Conservation (phyloP, 2,888 invertebrate species). For the Drosophila nr. fundita region DNA sequence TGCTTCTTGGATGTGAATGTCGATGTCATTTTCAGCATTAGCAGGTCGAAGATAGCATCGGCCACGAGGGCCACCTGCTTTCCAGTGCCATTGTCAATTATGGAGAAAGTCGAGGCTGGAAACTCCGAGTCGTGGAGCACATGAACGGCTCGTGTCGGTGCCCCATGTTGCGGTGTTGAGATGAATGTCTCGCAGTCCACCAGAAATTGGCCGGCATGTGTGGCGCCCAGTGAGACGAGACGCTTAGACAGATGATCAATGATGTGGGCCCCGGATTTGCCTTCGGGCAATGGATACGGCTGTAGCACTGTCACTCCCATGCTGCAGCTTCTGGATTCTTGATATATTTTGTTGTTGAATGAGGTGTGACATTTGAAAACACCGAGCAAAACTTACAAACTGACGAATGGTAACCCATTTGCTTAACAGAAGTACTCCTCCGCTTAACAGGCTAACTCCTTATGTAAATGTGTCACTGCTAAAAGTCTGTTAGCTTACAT, state of each 20-base stretch:
- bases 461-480: background rate
- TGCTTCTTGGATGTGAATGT: slow-evolving; percentile 96
- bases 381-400: background rate
- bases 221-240: slow-evolving; percentile 92
- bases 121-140: slow-evolving; percentile 98
- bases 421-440: background rate
- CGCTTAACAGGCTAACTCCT: background rate
- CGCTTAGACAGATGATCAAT: slow-evolving; percentile 95
- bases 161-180: slow-evolving; percentile 88
- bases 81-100: slow-evolving; percentile 92
- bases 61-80: slow-evolving; percentile 95
- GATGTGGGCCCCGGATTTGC: slow-evolving; percentile 94
- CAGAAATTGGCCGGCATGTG: slow-evolving; percentile 94
- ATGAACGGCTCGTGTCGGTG: slow-evolving; percentile 92
- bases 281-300: slow-evolving; percentile 94
- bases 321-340: background rate
- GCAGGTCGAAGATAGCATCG: slow-evolving; percentile 94
- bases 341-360: background rate
- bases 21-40: slow-evolving; percentile 95
- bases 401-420: background rate
- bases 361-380: background rate
- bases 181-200: slow-evolving; percentile 98
- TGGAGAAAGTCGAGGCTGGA: slow-evolving; percentile 96
- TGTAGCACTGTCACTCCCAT: slow-evolving; percentile 87
- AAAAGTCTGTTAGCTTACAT: background rate